Percentiles rank a stretch among this genome's conserved stretches.
phyloP scores from a whole-genome alignment of 1,140 invertebrate genomes.

The Drosophila kikkawai region DNA sequence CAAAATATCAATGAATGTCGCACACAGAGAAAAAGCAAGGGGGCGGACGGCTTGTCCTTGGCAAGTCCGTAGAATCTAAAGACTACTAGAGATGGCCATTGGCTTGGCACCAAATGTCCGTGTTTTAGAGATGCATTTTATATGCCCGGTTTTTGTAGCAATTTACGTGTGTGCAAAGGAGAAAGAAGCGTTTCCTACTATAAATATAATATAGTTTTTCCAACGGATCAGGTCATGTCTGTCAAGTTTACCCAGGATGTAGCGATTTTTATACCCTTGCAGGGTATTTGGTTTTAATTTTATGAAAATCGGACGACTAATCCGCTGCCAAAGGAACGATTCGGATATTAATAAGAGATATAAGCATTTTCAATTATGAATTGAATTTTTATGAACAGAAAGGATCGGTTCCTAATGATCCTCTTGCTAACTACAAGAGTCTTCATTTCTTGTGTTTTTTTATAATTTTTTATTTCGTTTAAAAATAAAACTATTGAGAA shows the following conservation, averaged over 20 bases:
- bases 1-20: slow-evolving; percentile 79
- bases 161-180: no score
- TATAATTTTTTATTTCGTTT: no score
- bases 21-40: slow-evolving; percentile 37
- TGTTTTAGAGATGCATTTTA: not conserved
- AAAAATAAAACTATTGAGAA: no score
- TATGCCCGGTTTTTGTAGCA: not conserved
- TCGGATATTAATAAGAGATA: no score
- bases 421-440: no score
- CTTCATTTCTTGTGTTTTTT: no score
- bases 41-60: slow-evolving; percentile 25
- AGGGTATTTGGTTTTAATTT: no score
- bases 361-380: no score
- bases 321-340: no score
- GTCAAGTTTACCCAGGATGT: not conserved
- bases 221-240: not conserved
- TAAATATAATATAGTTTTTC: not conserved
- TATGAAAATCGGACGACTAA: no score
- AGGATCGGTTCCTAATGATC: no score
- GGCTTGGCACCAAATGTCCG: not conserved
- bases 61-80: slow-evolving; percentile 7
- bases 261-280: not conserved
- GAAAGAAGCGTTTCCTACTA: not conserved
- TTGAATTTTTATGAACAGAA: no score
- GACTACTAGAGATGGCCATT: slow-evolving; percentile 9